Evolutionary conservation across 1,140 invertebrate genomes (phyloP).

Genomic region (Cydia amplana): DNA sequence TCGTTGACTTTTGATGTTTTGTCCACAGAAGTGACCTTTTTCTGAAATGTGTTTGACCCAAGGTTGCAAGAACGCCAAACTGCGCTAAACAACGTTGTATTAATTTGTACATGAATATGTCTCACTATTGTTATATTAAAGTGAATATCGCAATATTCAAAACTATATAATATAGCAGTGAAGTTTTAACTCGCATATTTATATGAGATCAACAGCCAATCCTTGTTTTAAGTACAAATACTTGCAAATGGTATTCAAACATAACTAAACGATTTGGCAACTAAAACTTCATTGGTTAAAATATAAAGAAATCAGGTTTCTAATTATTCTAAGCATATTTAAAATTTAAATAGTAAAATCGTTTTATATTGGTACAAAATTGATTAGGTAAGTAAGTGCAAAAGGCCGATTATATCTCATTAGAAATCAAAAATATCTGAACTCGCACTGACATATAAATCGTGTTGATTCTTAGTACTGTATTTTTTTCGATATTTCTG

Average conservation of each 20-base stretch:
- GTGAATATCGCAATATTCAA: background rate
- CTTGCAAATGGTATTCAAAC: background rate
- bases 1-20: background rate
- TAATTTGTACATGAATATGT: background rate
- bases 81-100: too few species aligned
- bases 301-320: background rate
- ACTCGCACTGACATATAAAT: too few species aligned
- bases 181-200: constrained; percentile 36
- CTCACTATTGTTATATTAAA: background rate
- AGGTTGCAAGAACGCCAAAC: too few species aligned
- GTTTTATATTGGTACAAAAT: background rate
- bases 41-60: too few species aligned
- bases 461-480: too few species aligned
- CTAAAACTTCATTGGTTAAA: background rate
- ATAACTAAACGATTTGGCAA: background rate
- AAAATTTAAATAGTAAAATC: background rate
- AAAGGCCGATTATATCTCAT: constrained; percentile 20
- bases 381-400: background rate
- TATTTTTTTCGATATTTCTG: too few species aligned
- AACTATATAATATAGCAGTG: background rate
- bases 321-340: background rate
- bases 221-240: constrained; percentile 43
- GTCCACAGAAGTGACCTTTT: too few species aligned
- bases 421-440: too few species aligned
- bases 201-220: constrained; percentile 54